A percentile compares a stretch with the other conserved stretches of the same genome.
phyloP scores from a whole-genome alignment of 30 jellyfish, hydroid and myxozoan species.

The Chrysaora quinquecirrha region DNA sequence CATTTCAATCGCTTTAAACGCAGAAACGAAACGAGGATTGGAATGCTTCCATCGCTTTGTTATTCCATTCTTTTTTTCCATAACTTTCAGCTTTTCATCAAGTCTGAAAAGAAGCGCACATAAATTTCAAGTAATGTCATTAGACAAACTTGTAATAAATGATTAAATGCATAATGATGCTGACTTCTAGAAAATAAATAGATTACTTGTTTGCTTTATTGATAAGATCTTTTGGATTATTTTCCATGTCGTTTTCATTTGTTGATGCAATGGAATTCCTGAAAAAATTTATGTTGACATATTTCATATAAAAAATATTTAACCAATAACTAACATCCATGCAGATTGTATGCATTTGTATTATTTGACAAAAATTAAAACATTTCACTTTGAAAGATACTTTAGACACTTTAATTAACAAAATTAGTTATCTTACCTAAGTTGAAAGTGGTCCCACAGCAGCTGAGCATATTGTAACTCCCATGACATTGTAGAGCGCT shows the following conservation, averaged over 20 bases:
- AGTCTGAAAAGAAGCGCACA: not conserved
- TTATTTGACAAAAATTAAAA: not conserved
- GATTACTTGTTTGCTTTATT: not conserved
- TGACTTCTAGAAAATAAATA: not conserved
- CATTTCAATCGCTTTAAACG: not conserved
- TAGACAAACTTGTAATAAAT: not conserved
- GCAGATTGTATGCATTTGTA: not conserved
- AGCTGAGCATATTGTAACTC: constrained; percentile 13
- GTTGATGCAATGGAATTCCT: not conserved
- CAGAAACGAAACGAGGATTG: not conserved
- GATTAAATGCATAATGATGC: no score
- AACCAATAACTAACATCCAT: not conserved
- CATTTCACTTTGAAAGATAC: not conserved
- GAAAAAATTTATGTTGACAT: no score
- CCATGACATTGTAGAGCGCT: not conserved
- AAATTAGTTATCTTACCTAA: not conserved
- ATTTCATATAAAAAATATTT: no score
- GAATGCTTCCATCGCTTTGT: not conserved
- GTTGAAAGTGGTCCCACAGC: constrained; percentile 7
- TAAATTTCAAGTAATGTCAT: not conserved
- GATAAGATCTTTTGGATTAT: not conserved
- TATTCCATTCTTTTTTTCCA: not conserved
- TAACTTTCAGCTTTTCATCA: not conserved
- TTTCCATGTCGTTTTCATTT: not conserved
- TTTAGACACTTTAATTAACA: not conserved